Evolutionary conservation across 2,797 vertebrate genomes (phyloP).

Genomic region (Zalophus californianus): DNA sequence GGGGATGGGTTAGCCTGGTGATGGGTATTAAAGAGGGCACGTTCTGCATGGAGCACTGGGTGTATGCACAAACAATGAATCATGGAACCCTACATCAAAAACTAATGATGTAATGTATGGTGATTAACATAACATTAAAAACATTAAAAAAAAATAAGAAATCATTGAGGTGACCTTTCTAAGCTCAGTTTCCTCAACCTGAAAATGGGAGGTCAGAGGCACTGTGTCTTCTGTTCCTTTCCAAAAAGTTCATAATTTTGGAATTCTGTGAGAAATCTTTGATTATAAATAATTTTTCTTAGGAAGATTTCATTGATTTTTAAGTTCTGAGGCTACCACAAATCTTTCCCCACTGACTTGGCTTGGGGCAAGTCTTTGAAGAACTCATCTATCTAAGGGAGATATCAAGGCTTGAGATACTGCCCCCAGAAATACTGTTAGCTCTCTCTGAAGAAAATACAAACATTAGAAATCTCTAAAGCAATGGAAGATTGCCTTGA

Average conservation of each 20-base stretch:
- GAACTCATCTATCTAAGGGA: not conserved
- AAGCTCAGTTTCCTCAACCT: not conserved
- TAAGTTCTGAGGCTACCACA: not conserved
- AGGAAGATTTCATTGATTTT: conserved; percentile 24
- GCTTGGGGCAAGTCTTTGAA: not conserved
- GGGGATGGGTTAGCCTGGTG: too few relatives aligned
- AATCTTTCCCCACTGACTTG: not conserved
- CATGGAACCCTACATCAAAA: too few relatives aligned
- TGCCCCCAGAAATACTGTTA: not conserved
- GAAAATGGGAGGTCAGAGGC: not conserved
- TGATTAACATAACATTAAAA: too few relatives aligned
- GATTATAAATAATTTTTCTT: not conserved
- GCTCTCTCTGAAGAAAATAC: not conserved
- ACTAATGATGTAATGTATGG: too few relatives aligned
- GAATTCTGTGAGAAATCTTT: not conserved
- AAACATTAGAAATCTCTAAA: not conserved
- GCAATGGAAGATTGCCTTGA: not conserved
- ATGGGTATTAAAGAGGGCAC: too few relatives aligned
- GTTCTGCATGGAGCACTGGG: too few relatives aligned
- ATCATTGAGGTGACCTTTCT: not conserved
- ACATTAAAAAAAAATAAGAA: not conserved
- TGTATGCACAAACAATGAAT: too few relatives aligned
- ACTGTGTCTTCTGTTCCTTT: not conserved
- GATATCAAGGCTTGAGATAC: not conserved
- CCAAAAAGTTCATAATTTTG: not conserved